phyloP scores from a whole-genome alignment of 2,797 vertebrate genomes.

The Karalla daura region DNA sequence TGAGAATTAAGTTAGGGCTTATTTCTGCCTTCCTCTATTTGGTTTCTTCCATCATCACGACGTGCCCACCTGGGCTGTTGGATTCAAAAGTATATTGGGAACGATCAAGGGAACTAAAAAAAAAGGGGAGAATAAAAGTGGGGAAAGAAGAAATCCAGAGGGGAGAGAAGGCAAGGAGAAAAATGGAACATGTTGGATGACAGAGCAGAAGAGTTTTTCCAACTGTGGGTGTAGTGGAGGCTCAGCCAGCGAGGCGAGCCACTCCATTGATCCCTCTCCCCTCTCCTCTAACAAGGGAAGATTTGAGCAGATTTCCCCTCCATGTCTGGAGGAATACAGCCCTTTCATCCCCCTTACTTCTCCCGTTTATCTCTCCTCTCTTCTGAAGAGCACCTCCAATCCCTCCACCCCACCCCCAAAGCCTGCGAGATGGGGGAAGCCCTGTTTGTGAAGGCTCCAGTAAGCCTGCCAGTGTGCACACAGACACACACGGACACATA shows the following conservation, averaged over 20 bases:
- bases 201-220: conserved; percentile 11
- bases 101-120: conserved; percentile 17
- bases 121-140: background rate
- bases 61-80: conserved; percentile 10
- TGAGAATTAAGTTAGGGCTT: conserved; percentile 42
- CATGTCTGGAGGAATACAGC: conserved; percentile 73
- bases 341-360: conserved; percentile 75
- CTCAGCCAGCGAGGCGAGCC: conserved; percentile 59
- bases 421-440: conserved; percentile 61
- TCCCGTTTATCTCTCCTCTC: conserved; percentile 76
- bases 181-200: background rate
- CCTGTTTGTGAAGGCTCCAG: conserved; percentile 66
- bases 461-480: conserved; percentile 58
- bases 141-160: background rate
- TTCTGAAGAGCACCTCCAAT: conserved; percentile 72
- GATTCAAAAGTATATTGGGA: conserved; percentile 16
- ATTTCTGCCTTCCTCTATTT: background rate
- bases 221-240: conserved; percentile 34
- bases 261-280: conserved; percentile 62
- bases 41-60: background rate
- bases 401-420: conserved; percentile 65
- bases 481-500: conserved; percentile 21
- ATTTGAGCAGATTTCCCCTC: conserved; percentile 79
- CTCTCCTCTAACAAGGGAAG: conserved; percentile 79
- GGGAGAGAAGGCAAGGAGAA: conserved; percentile 24